phyloP scores from a whole-genome alignment of 2,797 vertebrate genomes.

The Labroides dimidiatus region DNA sequence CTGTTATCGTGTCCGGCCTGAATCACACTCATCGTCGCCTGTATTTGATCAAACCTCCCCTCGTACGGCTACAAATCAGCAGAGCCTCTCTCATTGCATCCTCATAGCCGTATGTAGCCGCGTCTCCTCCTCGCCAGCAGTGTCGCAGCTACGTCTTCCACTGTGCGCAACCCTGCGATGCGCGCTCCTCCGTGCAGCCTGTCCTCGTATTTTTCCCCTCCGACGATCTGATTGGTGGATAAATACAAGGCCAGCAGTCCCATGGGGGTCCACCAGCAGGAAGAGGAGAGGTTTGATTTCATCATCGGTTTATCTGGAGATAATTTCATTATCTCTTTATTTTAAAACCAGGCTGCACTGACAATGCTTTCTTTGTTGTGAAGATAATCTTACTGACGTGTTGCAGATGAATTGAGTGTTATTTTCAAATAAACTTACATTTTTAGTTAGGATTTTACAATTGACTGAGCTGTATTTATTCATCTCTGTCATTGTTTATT shows the following conservation, averaged over 20 bases:
- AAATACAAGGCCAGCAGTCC: constrained; percentile 32
- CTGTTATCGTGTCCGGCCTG: constrained; percentile 73
- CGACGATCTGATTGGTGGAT: constrained; percentile 67
- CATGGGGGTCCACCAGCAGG: constrained; percentile 45
- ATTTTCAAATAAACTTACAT: too few relatives aligned
- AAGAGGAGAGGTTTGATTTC: constrained; percentile 39
- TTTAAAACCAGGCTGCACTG: too few relatives aligned
- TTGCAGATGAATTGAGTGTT: too few relatives aligned
- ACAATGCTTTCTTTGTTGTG: background rate
- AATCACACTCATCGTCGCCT: constrained; percentile 72
- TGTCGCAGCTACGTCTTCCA: constrained; percentile 69
- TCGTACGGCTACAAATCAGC: constrained; percentile 6
- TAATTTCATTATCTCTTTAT: constrained; percentile 13
- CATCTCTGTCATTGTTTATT: too few relatives aligned
- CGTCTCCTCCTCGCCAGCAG: constrained; percentile 41
- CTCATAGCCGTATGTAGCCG: constrained; percentile 30
- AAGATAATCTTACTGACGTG: background rate
- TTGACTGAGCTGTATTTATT: too few relatives aligned
- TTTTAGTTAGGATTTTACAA: too few relatives aligned
- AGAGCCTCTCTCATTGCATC: constrained; percentile 66
- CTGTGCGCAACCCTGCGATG: constrained; percentile 46
- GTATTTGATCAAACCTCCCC: constrained; percentile 9
- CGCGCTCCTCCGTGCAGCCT: constrained; percentile 50
- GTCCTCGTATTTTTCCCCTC: constrained; percentile 44
- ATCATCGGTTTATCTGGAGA: constrained; percentile 35